Conservation (phyloP, 2,797 vertebrate species). For the Ispidina picta region DNA sequence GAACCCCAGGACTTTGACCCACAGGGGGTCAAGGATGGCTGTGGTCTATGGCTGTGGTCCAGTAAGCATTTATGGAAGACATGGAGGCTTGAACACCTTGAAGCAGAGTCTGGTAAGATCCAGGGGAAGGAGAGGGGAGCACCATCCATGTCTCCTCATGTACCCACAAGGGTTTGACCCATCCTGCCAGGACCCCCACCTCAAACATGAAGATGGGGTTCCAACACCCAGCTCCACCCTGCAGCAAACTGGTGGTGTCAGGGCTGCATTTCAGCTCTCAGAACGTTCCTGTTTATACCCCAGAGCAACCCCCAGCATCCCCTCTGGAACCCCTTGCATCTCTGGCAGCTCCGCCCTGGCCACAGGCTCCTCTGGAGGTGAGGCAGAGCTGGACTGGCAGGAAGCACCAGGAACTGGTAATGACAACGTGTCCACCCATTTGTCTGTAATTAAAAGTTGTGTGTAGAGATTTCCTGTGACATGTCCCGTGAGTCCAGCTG, state of each 20-base stretch:
- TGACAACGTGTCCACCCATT: slow-evolving; percentile 50
- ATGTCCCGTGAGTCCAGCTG: slow-evolving; percentile 74
- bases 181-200: not conserved
- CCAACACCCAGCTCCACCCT: accelerated
- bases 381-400: not conserved
- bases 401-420: not conserved
- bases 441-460: slow-evolving; percentile 78
- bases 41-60: not conserved
- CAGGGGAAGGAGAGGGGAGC: not conserved
- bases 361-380: accelerated
- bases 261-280: not conserved
- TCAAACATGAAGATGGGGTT: not conserved
- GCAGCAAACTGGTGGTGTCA: accelerated
- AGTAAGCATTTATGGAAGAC: not conserved
- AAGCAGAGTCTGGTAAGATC: not conserved
- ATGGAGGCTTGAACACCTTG: not conserved
- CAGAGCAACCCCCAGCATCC: accelerated
- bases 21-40: not conserved
- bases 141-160: not conserved
- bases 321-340: not conserved
- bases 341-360: not conserved
- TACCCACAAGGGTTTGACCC: not conserved
- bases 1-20: not conserved
- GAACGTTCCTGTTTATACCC: not conserved
- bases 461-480: slow-evolving; percentile 76